Evolutionary conservation across 2,113 vertebrate species (phyloP).

Genomic region (Oncorhynchus masou): DNA sequence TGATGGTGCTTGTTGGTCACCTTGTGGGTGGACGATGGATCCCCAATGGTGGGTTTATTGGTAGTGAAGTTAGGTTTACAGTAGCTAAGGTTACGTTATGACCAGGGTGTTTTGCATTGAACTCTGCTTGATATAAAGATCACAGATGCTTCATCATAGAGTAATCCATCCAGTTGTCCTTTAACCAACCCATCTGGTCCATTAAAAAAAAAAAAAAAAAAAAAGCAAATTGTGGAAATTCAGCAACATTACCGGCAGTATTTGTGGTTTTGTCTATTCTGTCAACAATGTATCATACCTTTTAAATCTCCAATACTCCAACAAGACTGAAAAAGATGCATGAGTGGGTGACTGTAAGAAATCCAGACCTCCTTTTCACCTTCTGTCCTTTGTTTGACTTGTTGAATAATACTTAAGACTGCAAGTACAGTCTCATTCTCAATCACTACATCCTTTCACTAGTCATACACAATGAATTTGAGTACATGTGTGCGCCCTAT

Average conservation of each 20-base stretch:
- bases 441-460: no score
- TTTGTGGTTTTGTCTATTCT: constrained; percentile 44
- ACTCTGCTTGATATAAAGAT: constrained; percentile 43
- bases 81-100: constrained; percentile 28
- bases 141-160: neutral
- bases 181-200: constrained; percentile 29
- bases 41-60: constrained; percentile 20
- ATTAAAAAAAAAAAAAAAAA: constrained; percentile 22
- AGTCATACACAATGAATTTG: no score
- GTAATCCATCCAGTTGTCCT: constrained; percentile 27
- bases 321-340: constrained; percentile 35
- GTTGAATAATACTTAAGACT: neutral
- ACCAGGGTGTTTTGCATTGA: constrained; percentile 58
- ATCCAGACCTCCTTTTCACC: constrained; percentile 38
- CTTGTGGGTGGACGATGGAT: constrained; percentile 28
- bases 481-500: no score
- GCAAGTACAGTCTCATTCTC: no score
- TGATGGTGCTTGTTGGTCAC: constrained; percentile 57
- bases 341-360: constrained; percentile 40
- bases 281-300: constrained; percentile 32
- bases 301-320: constrained; percentile 48
- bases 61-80: constrained; percentile 59
- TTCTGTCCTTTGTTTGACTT: neutral
- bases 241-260: constrained; percentile 48
- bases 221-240: constrained; percentile 43